Evolutionary conservation across 2,888 invertebrate species (phyloP).

Genomic region (Eristalis intricaria): DNA sequence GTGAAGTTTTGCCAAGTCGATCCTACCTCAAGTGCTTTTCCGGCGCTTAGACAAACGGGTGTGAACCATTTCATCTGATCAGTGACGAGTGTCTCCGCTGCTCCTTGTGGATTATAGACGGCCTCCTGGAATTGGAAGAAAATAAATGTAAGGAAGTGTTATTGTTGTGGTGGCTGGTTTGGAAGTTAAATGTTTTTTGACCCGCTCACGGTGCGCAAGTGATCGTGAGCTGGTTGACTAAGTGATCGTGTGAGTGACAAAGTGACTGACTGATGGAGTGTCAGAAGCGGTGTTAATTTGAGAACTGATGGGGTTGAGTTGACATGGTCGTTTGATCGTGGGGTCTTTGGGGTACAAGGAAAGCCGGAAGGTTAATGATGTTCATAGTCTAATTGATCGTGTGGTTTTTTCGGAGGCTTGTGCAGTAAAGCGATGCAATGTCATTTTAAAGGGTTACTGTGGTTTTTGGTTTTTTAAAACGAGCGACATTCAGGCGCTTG

Average conservation of each 20-base stretch:
- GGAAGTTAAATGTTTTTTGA: neutral
- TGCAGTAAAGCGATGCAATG: too few relatives aligned
- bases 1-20: slow-evolving; percentile 53
- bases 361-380: neutral
- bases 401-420: too few relatives aligned
- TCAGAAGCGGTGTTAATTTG: neutral
- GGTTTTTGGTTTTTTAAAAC: too few relatives aligned
- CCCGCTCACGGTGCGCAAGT: neutral
- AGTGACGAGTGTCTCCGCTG: neutral
- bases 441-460: too few relatives aligned
- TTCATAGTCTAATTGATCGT: neutral
- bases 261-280: neutral
- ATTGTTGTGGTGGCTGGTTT: neutral
- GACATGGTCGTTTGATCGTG: neutral
- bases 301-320: neutral
- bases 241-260: neutral
- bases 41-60: neutral
- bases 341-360: neutral
- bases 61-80: neutral
- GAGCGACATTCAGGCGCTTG: too few relatives aligned
- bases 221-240: neutral
- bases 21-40: slow-evolving; percentile 13
- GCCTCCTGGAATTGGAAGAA: neutral
- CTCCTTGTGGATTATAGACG: neutral
- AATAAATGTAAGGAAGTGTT: neutral